Evolutionary conservation across 35 echinoderm and acorn worm species (phyloP).

Genomic region (Lytechinus variegatus): DNA sequence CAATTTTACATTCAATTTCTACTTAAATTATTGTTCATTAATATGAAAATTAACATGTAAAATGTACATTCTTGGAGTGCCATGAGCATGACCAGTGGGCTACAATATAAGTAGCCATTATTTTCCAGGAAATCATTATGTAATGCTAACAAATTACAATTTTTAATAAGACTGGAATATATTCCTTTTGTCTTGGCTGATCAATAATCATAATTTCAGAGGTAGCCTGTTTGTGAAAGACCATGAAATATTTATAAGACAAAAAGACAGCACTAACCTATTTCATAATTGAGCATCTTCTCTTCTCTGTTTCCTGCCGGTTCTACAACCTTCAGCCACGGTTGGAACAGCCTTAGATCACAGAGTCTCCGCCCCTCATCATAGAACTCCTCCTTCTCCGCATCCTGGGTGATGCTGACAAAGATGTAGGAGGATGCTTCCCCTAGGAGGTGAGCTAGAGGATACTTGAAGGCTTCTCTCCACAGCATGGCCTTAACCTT

Average conservation of each 20-base stretch:
- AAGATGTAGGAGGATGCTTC: constrained; percentile 97
- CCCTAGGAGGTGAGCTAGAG: constrained; percentile 68
- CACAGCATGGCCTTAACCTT: constrained; percentile 86
- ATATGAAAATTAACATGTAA: no score
- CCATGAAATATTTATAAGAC: no score
- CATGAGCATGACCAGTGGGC: no score
- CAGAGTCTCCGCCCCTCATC: constrained; percentile 92
- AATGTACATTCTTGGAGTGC: no score
- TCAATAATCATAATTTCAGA: no score
- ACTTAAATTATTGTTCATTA: no score
- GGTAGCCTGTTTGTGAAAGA: no score
- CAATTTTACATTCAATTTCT: no score
- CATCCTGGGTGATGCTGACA: constrained; percentile 94
- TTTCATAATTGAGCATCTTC: constrained; percentile 99
- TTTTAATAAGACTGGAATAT: no score
- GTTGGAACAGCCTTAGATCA: constrained; percentile 92
- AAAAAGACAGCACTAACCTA: constrained; percentile 63
- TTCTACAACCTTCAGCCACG: constrained; percentile 92
- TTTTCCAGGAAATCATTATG: no score
- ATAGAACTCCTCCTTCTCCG: constrained; percentile 96
- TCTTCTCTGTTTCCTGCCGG: constrained; percentile 96
- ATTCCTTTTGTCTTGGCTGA: background rate
- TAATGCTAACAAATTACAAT: no score
- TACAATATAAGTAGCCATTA: no score
- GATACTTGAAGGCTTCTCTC: constrained; percentile 81